Conservation (phyloP, 2,797 vertebrate species). For the Chromobotia macracanthus region DNA sequence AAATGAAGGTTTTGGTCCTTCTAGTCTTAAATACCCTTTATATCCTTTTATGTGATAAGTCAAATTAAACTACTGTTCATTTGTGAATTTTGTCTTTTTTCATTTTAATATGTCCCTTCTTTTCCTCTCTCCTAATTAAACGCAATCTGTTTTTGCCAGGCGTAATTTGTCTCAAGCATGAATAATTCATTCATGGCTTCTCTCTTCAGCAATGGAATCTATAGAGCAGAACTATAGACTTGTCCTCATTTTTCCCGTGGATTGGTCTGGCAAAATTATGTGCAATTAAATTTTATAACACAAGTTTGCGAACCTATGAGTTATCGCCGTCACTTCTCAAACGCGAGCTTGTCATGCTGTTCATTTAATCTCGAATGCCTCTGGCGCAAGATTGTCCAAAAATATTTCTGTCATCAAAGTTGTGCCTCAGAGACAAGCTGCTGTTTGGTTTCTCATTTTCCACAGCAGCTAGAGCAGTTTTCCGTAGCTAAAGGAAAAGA, state of each 20-base stretch:
- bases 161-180: constrained; percentile 38
- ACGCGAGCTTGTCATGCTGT: constrained; percentile 3
- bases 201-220: not conserved
- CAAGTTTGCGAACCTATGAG: not conserved
- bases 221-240: not conserved
- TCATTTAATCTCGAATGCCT: not conserved
- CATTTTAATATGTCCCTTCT: constrained; percentile 29
- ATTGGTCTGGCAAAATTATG: constrained; percentile 6
- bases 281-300: constrained; percentile 2
- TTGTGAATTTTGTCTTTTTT: constrained; percentile 26
- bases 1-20: constrained; percentile 27
- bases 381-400: constrained; percentile 17
- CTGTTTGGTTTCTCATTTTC: constrained; percentile 32
- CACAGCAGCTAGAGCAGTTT: constrained; percentile 7
- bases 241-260: not conserved
- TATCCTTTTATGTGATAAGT: constrained; percentile 43
- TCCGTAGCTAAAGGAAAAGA: not conserved
- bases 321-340: not conserved
- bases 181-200: constrained; percentile 43
- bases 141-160: constrained; percentile 45
- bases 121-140: constrained; percentile 46
- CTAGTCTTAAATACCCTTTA: constrained; percentile 36
- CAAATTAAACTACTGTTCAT: constrained; percentile 49
- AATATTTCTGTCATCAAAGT: constrained; percentile 28
- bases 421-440: not conserved